Evolutionary conservation across 2,888 invertebrate genomes (phyloP), one percentile per base, ranked within the genome.

Genomic region (Zonitis immaculata): DNA sequence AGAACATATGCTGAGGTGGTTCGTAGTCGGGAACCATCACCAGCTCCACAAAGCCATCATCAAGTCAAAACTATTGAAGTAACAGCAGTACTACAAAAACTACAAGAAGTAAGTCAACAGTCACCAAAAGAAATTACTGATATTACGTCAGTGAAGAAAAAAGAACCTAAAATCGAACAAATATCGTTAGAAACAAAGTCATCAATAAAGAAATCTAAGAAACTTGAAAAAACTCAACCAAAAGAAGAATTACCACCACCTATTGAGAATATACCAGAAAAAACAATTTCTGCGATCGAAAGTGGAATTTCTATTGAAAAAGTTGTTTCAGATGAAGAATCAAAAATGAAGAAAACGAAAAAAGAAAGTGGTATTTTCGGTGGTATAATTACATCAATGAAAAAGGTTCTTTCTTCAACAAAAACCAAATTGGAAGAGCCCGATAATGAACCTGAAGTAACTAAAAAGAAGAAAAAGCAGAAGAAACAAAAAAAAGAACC

Each of bases 371-470:
- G 65, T 6, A 45, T 70, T 50, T 57, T 63, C 22, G 65, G 67
- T 14, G 66, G 55, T 30, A 53, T 70, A 27, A 49, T 71, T 6
- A 63, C 67, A 12, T 67, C 68, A 2, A 66, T 70, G 6, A 71
- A 69, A 58, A 64, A 56, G 48, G 68, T 56, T 8, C 57, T 69
- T 26, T 55, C 59, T 2, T 59, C 64, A 44, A 60, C 64, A 11
- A 67, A 66, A 54, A 55, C 50, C 7, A 52, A 55, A 35, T 48
- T 49, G 8, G 49, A 44, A 43, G 52, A 55, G 49, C 22, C 61
- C 55, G 32, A 52, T 44, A 47, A 58, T 47, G 45, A 59, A 51
- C 39, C 32, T 49, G 46, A 45, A 14, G 53, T 56, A 42, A 35
- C 42, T 6, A 53, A 58, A 12, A 49, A 54, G 44, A 47, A 56